These are phyloP conservation scores for Parochlus steinenii DNA, from an alignment of 2,888 invertebrate genomes.

Conservation along the genomic window DNA sequence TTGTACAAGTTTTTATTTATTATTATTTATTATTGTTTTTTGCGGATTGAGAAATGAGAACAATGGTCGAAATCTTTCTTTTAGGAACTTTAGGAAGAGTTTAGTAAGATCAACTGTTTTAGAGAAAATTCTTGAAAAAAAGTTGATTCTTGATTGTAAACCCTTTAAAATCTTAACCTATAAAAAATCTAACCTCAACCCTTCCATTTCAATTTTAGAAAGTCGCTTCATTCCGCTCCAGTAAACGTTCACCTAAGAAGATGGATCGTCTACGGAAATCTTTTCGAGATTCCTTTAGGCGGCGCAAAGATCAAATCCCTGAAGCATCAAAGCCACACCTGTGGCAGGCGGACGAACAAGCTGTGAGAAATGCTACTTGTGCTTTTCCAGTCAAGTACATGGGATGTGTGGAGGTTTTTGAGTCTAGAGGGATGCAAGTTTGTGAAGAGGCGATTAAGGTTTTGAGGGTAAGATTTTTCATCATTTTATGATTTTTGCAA, in stretches of 20 bases:
- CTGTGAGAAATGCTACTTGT: slow-evolving; percentile 90
- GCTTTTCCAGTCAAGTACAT: slow-evolving; percentile 97
- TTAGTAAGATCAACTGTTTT: no score
- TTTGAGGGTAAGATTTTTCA: slow-evolving; percentile 81
- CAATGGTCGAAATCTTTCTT: slow-evolving; percentile 1
- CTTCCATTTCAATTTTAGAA: slow-evolving; percentile 29
- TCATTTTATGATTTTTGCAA: no score
- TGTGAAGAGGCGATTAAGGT: slow-evolving; percentile 98
- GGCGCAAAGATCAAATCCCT: slow-evolving; percentile 74
- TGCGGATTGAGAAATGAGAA: no score
- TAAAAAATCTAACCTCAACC: not conserved
- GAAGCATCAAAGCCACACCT: slow-evolving; percentile 94
- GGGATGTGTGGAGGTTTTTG: slow-evolving; percentile 98
- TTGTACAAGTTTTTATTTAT: slow-evolving; percentile 19
- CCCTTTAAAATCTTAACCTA: not conserved
- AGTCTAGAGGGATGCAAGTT: slow-evolving; percentile 98
- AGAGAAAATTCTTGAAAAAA: no score
- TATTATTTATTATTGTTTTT: not conserved
- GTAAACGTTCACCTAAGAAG: slow-evolving; percentile 50
- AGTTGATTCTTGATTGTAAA: no score
- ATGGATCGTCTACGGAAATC: slow-evolving; percentile 83
- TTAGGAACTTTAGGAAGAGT: no score
- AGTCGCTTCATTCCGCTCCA: slow-evolving; percentile 34
- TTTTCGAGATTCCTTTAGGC: slow-evolving; percentile 84
- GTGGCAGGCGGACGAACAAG: slow-evolving; percentile 96